Conservation (phyloP, 1,140 invertebrate genomes). For the Thalassaphorura encarpata region DNA sequence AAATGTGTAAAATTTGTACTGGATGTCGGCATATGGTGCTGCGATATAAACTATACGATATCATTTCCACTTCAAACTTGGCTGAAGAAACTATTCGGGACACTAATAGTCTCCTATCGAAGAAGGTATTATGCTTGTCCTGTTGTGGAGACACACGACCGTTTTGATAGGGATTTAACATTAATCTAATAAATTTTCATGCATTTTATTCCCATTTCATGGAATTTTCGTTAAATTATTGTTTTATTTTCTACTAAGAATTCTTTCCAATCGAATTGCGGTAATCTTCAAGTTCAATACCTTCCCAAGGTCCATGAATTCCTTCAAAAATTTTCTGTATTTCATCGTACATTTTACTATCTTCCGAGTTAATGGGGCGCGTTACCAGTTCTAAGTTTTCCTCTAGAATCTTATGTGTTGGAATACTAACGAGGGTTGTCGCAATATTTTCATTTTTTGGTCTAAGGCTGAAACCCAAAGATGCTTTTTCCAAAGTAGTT, state of each 20-base stretch:
- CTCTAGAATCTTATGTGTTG: slow-evolving; percentile 21
- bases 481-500: slow-evolving; percentile 15
- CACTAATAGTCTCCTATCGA: too few species aligned
- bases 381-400: slow-evolving; percentile 25
- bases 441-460: slow-evolving; percentile 15
- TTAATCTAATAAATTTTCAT: not conserved
- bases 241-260: not conserved
- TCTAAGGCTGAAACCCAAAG: slow-evolving; percentile 18
- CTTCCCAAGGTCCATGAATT: slow-evolving; percentile 42
- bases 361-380: slow-evolving; percentile 3
- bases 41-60: not conserved
- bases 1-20: not conserved
- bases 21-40: not conserved
- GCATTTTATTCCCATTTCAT: not conserved
- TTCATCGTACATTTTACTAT: slow-evolving; percentile 11
- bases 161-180: not conserved
- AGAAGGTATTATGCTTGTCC: too few species aligned
- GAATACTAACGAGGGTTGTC: slow-evolving; percentile 29
- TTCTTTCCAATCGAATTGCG: not conserved
- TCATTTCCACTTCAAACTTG: too few species aligned
- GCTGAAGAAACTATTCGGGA: too few species aligned
- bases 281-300: slow-evolving; percentile 38
- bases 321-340: slow-evolving; percentile 15
- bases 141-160: not conserved
- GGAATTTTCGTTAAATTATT: not conserved